A percentile compares a stretch with the other conserved stretches of the same genome.
Evolutionary conservation across 2,113 vertebrate species (phyloP).

Genomic region (Heterotis niloticus): DNA sequence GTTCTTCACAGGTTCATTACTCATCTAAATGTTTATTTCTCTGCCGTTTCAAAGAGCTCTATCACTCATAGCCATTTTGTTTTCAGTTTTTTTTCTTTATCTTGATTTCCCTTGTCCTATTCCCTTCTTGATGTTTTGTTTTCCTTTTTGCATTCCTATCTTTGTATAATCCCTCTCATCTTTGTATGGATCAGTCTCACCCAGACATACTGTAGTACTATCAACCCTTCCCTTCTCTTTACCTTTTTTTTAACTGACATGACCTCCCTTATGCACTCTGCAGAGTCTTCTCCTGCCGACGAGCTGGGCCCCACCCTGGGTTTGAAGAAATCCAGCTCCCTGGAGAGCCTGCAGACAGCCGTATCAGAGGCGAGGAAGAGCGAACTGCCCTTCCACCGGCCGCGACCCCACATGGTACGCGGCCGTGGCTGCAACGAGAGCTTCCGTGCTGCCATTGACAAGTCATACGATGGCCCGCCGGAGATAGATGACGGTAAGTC

Average conservation of each 20-base stretch:
- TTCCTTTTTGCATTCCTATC: not conserved
- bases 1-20: constrained; percentile 6
- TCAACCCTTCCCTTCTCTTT: not conserved
- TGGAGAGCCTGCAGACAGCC: constrained; percentile 96
- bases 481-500: constrained; percentile 79
- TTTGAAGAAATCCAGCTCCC: constrained; percentile 94
- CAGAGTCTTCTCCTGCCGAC: constrained; percentile 53
- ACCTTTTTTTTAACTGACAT: not conserved
- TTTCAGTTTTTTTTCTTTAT: not conserved
- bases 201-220: not conserved
- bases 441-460: constrained; percentile 95
- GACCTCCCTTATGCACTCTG: constrained; percentile 19
- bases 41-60: not conserved
- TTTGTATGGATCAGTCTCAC: not conserved
- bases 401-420: constrained; percentile 86
- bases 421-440: constrained; percentile 95
- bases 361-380: constrained; percentile 87
- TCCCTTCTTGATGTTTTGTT: too few relatives aligned
- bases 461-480: constrained; percentile 92
- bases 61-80: not conserved
- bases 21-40: not conserved
- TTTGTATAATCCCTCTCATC: not conserved
- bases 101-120: not conserved
- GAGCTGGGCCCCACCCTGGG: constrained; percentile 90
- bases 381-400: constrained; percentile 88